Percentiles rank a stretch among this genome's conserved stretches.
phyloP scores from a whole-genome alignment of 1,140 invertebrate species.

The Drosophila mayri region DNA sequence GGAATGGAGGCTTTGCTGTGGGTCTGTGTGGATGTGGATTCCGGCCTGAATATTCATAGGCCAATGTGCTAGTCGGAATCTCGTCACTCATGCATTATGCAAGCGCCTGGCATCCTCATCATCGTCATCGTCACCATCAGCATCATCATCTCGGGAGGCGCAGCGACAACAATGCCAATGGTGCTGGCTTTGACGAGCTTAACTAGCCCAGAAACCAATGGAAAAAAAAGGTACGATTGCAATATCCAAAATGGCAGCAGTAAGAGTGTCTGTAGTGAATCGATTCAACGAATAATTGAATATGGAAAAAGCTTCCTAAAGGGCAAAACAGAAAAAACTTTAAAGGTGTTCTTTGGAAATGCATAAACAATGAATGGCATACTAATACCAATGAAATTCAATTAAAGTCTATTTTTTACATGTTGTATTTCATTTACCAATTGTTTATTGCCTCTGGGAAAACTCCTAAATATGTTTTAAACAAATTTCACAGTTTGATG shows the following conservation, averaged over 20 bases:
- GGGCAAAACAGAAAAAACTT: not conserved
- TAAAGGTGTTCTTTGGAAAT: not conserved
- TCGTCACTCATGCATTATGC: constrained; percentile 71
- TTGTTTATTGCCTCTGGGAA: not conserved
- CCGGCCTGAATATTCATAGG: constrained; percentile 69
- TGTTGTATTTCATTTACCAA: constrained; percentile 3
- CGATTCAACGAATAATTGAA: constrained; percentile 41
- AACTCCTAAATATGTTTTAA: not conserved
- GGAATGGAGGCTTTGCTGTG: constrained; percentile 12
- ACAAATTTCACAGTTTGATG: too few relatives aligned
- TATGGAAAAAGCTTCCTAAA: too few relatives aligned
- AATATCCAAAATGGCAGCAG: constrained; percentile 39
- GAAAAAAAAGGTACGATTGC: constrained; percentile 40
- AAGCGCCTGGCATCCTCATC: constrained; percentile 44
- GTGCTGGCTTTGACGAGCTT: constrained; percentile 28
- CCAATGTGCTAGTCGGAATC: constrained; percentile 36
- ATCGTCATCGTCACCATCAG: constrained; percentile 20
- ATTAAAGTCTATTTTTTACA: not conserved
- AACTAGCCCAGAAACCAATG: constrained; percentile 28
- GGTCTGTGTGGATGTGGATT: constrained; percentile 30
- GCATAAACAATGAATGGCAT: not conserved
- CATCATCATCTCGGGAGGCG: constrained; percentile 19
- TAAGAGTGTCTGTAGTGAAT: constrained; percentile 20
- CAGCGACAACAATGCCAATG: constrained; percentile 52
- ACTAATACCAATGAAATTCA: not conserved